These are phyloP conservation scores for Trichopoda pennipes DNA, from an alignment of 2,888 invertebrate species.

Conservation along the genomic window DNA sequence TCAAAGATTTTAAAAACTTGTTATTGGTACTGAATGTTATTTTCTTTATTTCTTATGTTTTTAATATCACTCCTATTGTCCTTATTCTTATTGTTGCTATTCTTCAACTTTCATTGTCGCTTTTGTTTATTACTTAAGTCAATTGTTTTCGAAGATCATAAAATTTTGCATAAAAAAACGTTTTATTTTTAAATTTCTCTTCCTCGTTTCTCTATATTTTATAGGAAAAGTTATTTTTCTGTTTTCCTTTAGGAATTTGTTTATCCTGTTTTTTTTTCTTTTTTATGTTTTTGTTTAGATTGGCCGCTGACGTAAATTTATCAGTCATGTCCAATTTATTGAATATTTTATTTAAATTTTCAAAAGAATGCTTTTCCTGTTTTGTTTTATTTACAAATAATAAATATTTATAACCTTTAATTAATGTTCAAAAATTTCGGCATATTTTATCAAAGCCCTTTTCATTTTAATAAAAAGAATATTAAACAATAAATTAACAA, in stretches of 20 bases:
- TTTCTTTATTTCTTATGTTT: conserved; percentile 13
- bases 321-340: conserved; percentile 12
- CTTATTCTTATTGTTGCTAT: conserved; percentile 38
- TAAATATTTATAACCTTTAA: conserved; percentile 64
- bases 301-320: conserved; percentile 25
- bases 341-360: conserved; percentile 10
- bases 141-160: conserved; percentile 64
- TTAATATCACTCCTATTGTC: conserved; percentile 20
- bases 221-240: no score
- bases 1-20: neutral
- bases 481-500: no score
- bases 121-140: conserved; percentile 58
- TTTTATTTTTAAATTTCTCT: no score
- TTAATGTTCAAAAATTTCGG: conserved; percentile 48
- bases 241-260: no score
- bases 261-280: neutral
- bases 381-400: conserved; percentile 45
- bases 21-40: neutral
- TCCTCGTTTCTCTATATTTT: no score
- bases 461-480: no score
- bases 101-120: conserved; percentile 19
- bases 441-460: neutral
- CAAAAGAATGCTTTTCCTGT: conserved; percentile 1
- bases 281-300: conserved; percentile 19
- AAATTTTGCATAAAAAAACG: no score